phyloP scores from a whole-genome alignment of 1,140 invertebrate species.

The Belonocnema kinseyi region DNA sequence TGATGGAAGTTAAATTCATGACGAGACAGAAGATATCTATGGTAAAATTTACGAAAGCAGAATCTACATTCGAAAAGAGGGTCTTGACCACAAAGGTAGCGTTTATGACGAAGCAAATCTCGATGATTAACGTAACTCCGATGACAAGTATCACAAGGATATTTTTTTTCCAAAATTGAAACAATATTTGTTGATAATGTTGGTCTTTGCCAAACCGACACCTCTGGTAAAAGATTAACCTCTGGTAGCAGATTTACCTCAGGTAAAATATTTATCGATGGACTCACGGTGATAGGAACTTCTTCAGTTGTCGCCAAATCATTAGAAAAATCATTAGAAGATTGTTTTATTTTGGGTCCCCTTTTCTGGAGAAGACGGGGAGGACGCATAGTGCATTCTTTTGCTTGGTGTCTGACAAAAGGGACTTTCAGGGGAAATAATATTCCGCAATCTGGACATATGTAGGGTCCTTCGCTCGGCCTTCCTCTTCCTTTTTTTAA shows the following conservation, averaged over 20 bases:
- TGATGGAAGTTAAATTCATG: conserved; percentile 2
- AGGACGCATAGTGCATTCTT: neutral
- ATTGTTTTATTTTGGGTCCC: neutral
- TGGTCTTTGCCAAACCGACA: neutral
- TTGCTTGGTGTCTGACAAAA: neutral
- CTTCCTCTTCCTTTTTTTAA: conserved; percentile 5
- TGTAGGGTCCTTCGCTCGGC: conserved; percentile 30
- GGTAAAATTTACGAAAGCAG: conserved; percentile 22
- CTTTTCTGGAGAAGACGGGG: neutral
- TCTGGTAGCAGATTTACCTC: no score
- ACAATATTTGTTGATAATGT: neutral
- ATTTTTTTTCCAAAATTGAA: neutral
- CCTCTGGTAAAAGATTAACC: neutral
- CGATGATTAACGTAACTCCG: conserved; percentile 22
- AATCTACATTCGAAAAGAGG: conserved; percentile 4
- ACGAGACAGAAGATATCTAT: neutral
- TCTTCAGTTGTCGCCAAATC: neutral
- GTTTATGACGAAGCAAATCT: conserved; percentile 5
- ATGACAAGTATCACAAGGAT: neutral
- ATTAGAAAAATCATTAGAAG: no score
- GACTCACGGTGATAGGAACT: neutral
- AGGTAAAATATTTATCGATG: neutral
- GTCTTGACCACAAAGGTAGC: neutral
- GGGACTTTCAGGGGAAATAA: neutral
- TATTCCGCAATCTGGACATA: conserved; percentile 1